Conservation (phyloP, 2,113 vertebrate genomes). For the Mohoua ochrocephala region DNA sequence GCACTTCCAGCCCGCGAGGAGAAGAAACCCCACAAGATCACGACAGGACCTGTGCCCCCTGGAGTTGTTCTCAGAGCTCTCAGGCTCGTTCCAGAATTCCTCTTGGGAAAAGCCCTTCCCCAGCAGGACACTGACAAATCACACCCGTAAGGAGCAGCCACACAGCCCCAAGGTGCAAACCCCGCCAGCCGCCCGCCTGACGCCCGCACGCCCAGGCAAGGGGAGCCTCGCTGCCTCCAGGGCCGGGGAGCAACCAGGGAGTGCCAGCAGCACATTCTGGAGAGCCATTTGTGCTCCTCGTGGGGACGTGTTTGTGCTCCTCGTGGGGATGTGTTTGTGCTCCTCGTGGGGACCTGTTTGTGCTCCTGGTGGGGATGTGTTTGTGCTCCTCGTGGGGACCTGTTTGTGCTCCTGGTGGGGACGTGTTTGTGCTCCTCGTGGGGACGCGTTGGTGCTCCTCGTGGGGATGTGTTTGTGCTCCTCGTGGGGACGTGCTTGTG, state of each 20-base stretch:
- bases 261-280: neutral
- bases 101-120: neutral
- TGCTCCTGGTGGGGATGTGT: no score
- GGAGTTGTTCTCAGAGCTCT: neutral
- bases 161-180: neutral
- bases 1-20: neutral
- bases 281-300: neutral
- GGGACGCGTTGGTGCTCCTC: no score
- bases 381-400: no score
- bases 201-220: neutral
- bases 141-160: fast-evolving
- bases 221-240: neutral
- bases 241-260: neutral
- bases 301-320: neutral
- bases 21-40: neutral
- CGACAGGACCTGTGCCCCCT: neutral
- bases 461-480: no score
- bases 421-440: no score
- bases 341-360: no score
- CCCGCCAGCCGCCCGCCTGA: neutral
- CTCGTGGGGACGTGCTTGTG: no score
- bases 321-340: no score
- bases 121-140: neutral
- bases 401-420: no score
- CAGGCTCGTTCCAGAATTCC: neutral